Conservation (phyloP, 2,113 vertebrate genomes). For the Antechinus stuartii region DNA sequence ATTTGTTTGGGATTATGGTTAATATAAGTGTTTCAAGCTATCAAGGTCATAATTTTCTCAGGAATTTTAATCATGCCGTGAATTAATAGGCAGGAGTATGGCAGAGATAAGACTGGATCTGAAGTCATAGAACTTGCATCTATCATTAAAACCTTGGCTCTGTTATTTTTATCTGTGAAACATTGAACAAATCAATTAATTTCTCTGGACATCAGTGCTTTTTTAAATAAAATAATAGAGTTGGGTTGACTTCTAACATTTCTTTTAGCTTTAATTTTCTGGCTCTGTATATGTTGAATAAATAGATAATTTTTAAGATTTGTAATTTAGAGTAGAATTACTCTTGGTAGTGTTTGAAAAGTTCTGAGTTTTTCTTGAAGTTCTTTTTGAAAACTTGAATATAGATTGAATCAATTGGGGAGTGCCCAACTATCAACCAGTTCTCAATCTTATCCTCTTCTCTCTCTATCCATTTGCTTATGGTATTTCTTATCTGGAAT, state of each 20-base stretch:
- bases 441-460: too few relatives aligned
- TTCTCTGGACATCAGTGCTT: background rate
- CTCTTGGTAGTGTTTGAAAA: background rate
- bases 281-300: background rate
- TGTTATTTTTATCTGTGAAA: background rate
- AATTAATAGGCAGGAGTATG: background rate
- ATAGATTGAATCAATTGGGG: background rate
- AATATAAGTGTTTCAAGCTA: background rate
- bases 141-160: background rate
- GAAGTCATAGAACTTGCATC: background rate
- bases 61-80: background rate
- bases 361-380: background rate
- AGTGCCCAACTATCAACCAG: too few relatives aligned
- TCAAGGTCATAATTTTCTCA: background rate
- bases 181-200: background rate
- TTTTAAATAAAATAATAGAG: background rate
- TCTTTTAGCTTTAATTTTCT: background rate
- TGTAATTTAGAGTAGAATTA: background rate
- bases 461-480: too few relatives aligned
- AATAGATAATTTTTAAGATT: background rate
- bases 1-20: background rate
- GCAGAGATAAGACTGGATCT: background rate
- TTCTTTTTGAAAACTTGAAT: background rate
- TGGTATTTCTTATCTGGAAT: too few relatives aligned
- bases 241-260: background rate